A percentile compares a stretch with the other conserved stretches of the same genome.
These are phyloP conservation scores for Falco concolor DNA, from an alignment of 2,797 vertebrate genomes.

Conservation along the genomic window DNA sequence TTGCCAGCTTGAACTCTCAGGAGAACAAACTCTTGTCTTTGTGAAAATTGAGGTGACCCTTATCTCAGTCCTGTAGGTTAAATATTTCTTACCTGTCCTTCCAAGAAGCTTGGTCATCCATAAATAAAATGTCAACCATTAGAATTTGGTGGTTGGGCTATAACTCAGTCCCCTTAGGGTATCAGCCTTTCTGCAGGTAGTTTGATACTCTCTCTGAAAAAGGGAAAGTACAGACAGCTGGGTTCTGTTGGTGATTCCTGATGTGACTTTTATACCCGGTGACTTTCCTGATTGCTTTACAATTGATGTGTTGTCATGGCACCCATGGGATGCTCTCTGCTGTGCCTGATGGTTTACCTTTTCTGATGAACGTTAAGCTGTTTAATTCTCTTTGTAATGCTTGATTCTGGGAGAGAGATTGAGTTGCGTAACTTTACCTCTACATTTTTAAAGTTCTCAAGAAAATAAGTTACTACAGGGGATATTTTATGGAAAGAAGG, in stretches of 20 bases:
- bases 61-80: neutral
- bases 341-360: conserved; percentile 16
- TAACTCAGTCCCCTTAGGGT: neutral
- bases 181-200: neutral
- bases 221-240: neutral
- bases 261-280: neutral
- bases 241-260: neutral
- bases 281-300: neutral
- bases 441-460: conserved; percentile 1
- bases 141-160: neutral
- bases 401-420: neutral
- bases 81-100: neutral
- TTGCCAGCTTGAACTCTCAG: neutral
- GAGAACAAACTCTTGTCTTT: neutral
- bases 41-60: neutral
- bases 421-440: neutral
- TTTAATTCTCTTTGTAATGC: conserved; percentile 24
- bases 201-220: neutral
- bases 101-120: neutral
- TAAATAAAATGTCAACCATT: neutral
- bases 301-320: conserved; percentile 11
- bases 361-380: neutral
- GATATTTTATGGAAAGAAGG: conserved; percentile 24
- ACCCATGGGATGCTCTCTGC: conserved; percentile 18
- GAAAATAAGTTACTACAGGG: neutral